phyloP scores from a whole-genome alignment of 1,140 invertebrate genomes.

The Bombus affinis region DNA sequence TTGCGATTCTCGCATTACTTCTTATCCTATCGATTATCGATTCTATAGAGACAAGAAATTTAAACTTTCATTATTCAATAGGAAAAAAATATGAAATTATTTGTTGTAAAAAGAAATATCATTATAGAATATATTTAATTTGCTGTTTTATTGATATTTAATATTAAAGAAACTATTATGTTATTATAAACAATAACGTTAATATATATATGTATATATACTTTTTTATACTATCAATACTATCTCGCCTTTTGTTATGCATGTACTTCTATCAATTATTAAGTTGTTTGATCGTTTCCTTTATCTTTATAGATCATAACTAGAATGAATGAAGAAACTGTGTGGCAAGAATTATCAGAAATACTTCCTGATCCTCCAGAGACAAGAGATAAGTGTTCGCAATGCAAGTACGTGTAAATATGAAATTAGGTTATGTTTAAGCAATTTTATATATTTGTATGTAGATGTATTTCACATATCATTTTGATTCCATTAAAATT shows the following conservation, averaged over 20 bases:
- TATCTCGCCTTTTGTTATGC: neutral
- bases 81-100: neutral
- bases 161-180: neutral
- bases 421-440: constrained; percentile 46
- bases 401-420: constrained; percentile 86
- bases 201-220: neutral
- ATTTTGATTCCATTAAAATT: too few species aligned
- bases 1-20: constrained; percentile 1
- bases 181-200: neutral
- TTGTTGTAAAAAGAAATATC: neutral
- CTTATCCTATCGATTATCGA: neutral
- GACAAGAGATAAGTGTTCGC: constrained; percentile 86
- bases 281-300: neutral
- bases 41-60: neutral
- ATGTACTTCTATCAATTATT: neutral
- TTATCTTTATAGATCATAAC: constrained; percentile 33
- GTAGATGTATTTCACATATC: too few species aligned
- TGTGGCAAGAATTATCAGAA: constrained; percentile 87
- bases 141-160: neutral
- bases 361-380: constrained; percentile 89
- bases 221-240: neutral
- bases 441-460: neutral
- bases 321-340: constrained; percentile 81
- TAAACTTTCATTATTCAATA: neutral
- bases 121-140: neutral